These are phyloP conservation scores for Odocoileus virginianus DNA, from an alignment of 2,113 vertebrate genomes.

Conservation along the genomic window DNA sequence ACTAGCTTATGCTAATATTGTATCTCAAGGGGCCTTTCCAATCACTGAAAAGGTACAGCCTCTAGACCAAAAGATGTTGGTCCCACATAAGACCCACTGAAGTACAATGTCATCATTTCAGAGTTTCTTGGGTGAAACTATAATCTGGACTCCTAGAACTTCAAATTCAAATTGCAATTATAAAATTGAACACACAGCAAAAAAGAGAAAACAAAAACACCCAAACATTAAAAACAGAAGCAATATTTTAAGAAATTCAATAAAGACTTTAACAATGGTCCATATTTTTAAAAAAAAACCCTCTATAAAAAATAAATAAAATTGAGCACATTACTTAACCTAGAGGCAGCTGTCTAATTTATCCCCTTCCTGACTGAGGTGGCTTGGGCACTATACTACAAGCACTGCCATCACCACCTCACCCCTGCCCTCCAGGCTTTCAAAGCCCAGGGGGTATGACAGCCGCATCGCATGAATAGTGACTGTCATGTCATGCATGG, in stretches of 20 bases:
- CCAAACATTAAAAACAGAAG: neutral
- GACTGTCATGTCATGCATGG: accelerated
- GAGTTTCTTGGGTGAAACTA: neutral
- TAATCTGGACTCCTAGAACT: neutral
- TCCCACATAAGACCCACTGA: neutral
- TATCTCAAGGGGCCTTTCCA: neutral
- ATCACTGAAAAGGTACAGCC: neutral
- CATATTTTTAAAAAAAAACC: neutral
- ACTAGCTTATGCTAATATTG: neutral
- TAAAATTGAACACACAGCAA: neutral
- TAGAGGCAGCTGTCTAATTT: too few species aligned
- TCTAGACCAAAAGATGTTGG: neutral
- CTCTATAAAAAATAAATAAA: neutral
- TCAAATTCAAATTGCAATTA: neutral
- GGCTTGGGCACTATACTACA: neutral
- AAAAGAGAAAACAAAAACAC: neutral
- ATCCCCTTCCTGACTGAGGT: neutral
- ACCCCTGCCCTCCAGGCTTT: neutral
- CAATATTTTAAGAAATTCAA: neutral
- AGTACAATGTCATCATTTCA: neutral
- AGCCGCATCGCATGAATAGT: accelerated
- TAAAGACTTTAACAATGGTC: neutral
- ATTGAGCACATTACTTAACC: neutral
- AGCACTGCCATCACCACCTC: neutral
- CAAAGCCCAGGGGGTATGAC: neutral